Conservation (phyloP, 2,888 invertebrate genomes). For the Mesoligia furuncula region DNA sequence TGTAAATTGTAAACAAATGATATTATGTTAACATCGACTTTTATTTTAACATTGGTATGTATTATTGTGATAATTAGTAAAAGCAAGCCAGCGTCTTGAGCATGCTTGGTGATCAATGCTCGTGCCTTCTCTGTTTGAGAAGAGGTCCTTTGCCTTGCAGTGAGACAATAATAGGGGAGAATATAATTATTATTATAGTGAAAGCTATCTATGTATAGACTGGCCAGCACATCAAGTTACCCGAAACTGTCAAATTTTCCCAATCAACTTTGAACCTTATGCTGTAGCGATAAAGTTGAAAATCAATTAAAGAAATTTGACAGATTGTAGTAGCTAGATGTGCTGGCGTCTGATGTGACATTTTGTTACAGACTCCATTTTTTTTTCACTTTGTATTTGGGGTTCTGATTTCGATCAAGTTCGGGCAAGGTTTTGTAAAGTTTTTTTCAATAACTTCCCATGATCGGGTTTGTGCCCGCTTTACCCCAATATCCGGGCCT, state of each 20-base stretch:
- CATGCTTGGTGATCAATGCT: not conserved
- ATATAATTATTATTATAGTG: not conserved
- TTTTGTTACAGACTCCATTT: not conserved
- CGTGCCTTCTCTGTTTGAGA: not conserved
- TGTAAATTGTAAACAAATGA: conserved; percentile 29
- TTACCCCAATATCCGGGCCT: not conserved
- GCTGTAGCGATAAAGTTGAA: no score
- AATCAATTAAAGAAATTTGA: no score
- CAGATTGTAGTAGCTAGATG: no score
- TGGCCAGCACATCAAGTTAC: no score
- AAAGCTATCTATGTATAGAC: not conserved
- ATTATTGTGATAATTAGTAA: not conserved
- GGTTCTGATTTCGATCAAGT: no score
- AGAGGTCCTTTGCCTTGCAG: not conserved
- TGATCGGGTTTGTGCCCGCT: not conserved
- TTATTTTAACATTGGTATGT: conserved; percentile 2
- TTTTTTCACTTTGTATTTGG: not conserved
- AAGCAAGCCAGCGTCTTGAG: not conserved
- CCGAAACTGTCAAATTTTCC: no score
- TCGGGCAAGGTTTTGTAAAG: not conserved
- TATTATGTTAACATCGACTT: conserved; percentile 3
- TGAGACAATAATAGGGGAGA: not conserved
- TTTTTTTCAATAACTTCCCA: not conserved
- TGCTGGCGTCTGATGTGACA: not conserved
- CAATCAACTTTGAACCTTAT: no score